Evolutionary conservation across 2,888 invertebrate genomes (phyloP), one percentile per base, ranked within the genome.

Genomic region (Busseola fusca): DNA sequence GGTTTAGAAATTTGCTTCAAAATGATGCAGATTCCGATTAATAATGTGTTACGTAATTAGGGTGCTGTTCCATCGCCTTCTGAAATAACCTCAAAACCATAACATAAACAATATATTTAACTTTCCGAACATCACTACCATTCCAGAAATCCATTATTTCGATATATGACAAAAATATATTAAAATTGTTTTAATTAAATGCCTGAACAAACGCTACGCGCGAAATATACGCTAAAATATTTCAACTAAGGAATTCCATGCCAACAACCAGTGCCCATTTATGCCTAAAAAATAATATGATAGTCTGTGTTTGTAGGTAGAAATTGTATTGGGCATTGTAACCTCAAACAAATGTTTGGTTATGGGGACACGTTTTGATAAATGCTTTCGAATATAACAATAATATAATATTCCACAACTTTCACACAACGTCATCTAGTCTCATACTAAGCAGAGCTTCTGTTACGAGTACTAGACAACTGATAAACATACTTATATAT

Each of bases 161-260:
- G 12, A 34, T 59, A 34, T 59, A 37, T 37, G 21, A 30, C 34
- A 30, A 9, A 27, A 56, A 66, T 60, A 63, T 37, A 64, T 67
- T 18, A 50, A 73, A 65, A 73, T 56, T 69, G 76, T 66, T 78
- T 76, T 56, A 71, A 50, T 62, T 71, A 76, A 70, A 81, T 67
- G 1, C 67, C 50, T 14, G 66, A 59, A 72, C 81, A 66, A 52
- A 57, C 58, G 37, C 42, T 52, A 30, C 21, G 27, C 60, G 27
- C 42, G 52, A 72, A 76, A 66, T 71, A 48, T 76, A 66, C 21
- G n/a, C 16, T 27, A 48, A 81, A 76, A 77, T 79, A 81, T 79
- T 68, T 81, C 60, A 72, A 66, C 72, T 64, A 48, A 68, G 21
- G 78, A 65, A 79, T 79, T 77, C 82, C 40, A 34, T 16, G 52